phyloP scores from a whole-genome alignment of 92 coral and sea anemone genomes.

The Epizoanthus scotinus region DNA sequence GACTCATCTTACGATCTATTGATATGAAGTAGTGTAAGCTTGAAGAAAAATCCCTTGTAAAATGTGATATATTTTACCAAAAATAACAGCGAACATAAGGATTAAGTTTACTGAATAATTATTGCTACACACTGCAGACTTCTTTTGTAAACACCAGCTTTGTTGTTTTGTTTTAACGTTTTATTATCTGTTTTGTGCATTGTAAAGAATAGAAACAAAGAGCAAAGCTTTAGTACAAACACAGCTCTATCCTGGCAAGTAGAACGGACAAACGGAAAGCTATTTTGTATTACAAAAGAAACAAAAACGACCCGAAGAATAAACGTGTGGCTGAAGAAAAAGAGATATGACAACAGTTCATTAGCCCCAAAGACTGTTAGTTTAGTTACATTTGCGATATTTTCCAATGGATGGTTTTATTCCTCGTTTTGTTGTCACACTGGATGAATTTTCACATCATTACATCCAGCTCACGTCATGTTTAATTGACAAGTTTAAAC shows the following conservation, averaged over 20 bases:
- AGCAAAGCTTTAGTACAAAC: slow-evolving; percentile 17
- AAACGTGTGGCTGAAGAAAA: not conserved
- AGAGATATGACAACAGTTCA: not conserved
- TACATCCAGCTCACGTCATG: slow-evolving; percentile 62
- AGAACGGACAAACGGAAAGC: slow-evolving; percentile 12
- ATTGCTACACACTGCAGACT: slow-evolving; percentile 25
- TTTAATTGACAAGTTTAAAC: slow-evolving; percentile 76
- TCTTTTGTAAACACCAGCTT: slow-evolving; percentile 21
- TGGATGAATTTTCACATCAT: slow-evolving; percentile 41
- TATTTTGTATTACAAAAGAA: slow-evolving; percentile 11
- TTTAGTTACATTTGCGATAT: not conserved
- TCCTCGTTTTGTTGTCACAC: slow-evolving; percentile 32
- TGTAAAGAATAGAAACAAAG: slow-evolving; percentile 34
- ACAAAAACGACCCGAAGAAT: slow-evolving; percentile 14
- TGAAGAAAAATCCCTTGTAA: not conserved
- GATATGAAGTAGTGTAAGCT: not conserved
- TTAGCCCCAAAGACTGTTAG: not conserved
- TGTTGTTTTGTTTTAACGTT: slow-evolving; percentile 14
- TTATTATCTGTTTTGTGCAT: slow-evolving; percentile 30
- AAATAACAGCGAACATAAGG: not conserved
- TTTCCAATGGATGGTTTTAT: slow-evolving; percentile 22
- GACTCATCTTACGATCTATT: not conserved
- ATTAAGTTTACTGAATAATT: slow-evolving; percentile 18
- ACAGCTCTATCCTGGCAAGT: slow-evolving; percentile 19
- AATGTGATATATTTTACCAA: slow-evolving; percentile 10